These are phyloP conservation scores for Pachliopta kotzebuea DNA, from an alignment of 2,888 invertebrate genomes.

Conservation along the genomic window DNA sequence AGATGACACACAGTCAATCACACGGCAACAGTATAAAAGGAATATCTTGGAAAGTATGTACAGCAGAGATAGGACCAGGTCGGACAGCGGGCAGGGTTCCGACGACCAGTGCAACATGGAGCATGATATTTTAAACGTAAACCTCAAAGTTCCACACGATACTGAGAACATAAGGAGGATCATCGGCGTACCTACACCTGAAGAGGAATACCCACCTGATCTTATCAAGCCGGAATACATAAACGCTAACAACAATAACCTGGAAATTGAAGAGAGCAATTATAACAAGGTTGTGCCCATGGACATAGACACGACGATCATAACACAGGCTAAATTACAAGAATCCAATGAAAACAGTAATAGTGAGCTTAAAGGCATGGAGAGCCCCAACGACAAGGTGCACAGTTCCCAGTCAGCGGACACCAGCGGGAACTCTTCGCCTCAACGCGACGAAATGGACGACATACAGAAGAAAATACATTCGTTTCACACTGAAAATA, in stretches of 20 bases:
- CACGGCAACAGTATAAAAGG: conserved; percentile 57
- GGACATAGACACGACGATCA: conserved; percentile 70
- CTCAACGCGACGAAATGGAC: conserved; percentile 78
- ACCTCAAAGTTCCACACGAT: conserved; percentile 63
- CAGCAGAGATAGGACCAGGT: conserved; percentile 65
- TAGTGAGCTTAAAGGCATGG: conserved; percentile 53
- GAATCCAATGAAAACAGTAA: conserved; percentile 52
- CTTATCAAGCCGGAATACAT: conserved; percentile 55
- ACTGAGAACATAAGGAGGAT: conserved; percentile 67
- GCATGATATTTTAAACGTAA: conserved; percentile 61
- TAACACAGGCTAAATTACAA: conserved; percentile 59
- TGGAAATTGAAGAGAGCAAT: conserved; percentile 59
- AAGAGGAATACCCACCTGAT: conserved; percentile 60
- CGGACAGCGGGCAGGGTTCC: conserved; percentile 71
- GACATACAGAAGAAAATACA: conserved; percentile 83
- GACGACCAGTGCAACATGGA: conserved; percentile 70
- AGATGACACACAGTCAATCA: conserved; percentile 54
- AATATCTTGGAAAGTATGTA: conserved; percentile 71
- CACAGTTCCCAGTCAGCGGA: conserved; percentile 69
- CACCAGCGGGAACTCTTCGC: conserved; percentile 74
- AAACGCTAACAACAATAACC: conserved; percentile 56
- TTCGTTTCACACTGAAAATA: conserved; percentile 83
- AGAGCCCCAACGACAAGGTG: conserved; percentile 62
- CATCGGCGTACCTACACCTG: conserved; percentile 68
- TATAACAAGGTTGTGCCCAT: conserved; percentile 69